A percentile compares a stretch with the other conserved stretches of the same genome.
These are phyloP conservation scores for Dryadula phaetusa DNA, from an alignment of 2,888 invertebrate species.

Conservation along the genomic window DNA sequence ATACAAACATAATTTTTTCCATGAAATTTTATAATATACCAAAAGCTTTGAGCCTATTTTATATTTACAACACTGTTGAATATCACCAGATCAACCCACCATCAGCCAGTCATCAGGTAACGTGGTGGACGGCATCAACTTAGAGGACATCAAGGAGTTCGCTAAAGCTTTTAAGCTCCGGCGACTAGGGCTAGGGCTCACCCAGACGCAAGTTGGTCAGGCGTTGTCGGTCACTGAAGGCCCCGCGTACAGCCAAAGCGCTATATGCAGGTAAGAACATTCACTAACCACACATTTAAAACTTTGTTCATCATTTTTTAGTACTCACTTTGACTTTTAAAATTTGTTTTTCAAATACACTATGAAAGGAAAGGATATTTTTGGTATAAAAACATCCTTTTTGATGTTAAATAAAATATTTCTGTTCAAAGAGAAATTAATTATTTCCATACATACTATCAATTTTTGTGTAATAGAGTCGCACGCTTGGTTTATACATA, in stretches of 20 bases:
- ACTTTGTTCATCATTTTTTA: conserved; percentile 25
- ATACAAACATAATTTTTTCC: too few species aligned
- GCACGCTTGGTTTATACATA: conserved; percentile 65
- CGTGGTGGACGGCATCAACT: conserved; percentile 97
- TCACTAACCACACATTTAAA: conserved; percentile 24
- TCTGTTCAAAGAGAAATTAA: conserved; percentile 11
- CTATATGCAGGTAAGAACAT: conserved; percentile 95
- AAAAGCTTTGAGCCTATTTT: too few species aligned
- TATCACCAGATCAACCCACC: conserved; percentile 91
- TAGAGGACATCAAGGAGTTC: conserved; percentile 99
- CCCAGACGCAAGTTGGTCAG: conserved; percentile 99
- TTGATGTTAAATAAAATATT: conserved; percentile 15
- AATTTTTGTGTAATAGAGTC: conserved; percentile 63
- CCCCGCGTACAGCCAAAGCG: conserved; percentile 99
- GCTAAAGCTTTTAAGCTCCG: conserved; percentile 98
- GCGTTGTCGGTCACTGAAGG: conserved; percentile 98
- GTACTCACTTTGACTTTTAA: conserved; percentile 37
- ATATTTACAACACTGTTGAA: conserved; percentile 23
- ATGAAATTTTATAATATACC: too few species aligned
- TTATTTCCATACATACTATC: conserved; percentile 17
- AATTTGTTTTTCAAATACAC: conserved; percentile 12
- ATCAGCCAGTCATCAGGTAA: conserved; percentile 97
- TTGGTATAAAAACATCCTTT: conserved; percentile 4
- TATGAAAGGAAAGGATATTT: not conserved
- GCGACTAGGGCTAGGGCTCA: conserved; percentile 95